Percentiles rank a stretch among this genome's conserved stretches.
Evolutionary conservation across 2,113 vertebrate species (phyloP).

Genomic region (Eupsittula cactorum): DNA sequence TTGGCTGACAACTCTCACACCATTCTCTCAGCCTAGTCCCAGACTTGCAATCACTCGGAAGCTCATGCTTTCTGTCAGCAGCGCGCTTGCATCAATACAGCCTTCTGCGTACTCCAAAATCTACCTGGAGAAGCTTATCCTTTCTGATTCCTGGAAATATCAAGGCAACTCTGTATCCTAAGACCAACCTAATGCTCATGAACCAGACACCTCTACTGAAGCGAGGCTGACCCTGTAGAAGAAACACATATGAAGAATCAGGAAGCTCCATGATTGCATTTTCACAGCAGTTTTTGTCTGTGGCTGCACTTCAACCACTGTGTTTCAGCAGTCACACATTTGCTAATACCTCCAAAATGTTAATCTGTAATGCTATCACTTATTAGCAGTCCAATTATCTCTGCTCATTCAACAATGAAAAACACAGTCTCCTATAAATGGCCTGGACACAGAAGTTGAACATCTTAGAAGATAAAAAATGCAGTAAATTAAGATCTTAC

Average conservation of each 20-base stretch:
- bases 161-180: background rate
- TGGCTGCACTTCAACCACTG: background rate
- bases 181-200: background rate
- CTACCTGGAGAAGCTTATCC: background rate
- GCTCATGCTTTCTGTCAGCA: background rate
- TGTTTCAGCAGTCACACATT: background rate
- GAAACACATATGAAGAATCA: background rate
- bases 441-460: background rate
- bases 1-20: background rate
- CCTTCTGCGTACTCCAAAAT: background rate
- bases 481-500: background rate
- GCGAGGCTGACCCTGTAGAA: background rate
- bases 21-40: background rate
- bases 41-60: background rate
- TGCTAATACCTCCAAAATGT: slow-evolving; percentile 4
- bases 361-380: background rate
- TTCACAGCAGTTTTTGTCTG: background rate
- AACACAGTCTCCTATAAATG: background rate
- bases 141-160: background rate
- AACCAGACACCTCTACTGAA: background rate
- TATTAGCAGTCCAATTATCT: slow-evolving; percentile 3
- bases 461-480: background rate
- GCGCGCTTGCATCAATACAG: background rate
- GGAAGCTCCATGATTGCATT: background rate
- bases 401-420: slow-evolving; percentile 29